Conservation (phyloP, 2,888 invertebrate genomes). For the Agrypnus murinus region DNA sequence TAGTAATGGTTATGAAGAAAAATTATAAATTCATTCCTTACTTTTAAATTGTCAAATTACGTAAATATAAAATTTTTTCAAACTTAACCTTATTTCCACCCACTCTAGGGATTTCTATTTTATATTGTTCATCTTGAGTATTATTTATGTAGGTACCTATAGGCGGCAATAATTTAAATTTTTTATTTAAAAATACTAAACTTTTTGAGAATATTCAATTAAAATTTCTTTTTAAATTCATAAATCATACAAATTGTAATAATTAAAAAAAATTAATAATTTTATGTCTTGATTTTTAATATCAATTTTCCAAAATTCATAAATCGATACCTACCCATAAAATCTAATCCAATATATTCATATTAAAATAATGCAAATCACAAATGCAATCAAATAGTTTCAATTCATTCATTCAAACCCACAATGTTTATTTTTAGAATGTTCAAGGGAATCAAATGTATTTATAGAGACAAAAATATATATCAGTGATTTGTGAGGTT, state of each 20-base stretch:
- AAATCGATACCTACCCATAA: too few species aligned
- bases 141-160: background rate
- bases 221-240: too few species aligned
- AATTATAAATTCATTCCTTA: background rate
- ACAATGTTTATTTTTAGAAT: constrained; percentile 49
- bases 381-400: too few species aligned
- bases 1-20: constrained; percentile 15
- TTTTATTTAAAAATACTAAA: too few species aligned
- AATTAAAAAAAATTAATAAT: too few species aligned
- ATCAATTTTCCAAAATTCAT: too few species aligned
- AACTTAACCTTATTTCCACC: constrained; percentile 29
- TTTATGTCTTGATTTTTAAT: background rate
- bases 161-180: background rate
- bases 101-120: constrained; percentile 8
- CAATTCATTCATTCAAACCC: constrained; percentile 16
- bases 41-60: constrained; percentile 39
- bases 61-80: constrained; percentile 28
- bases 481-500: constrained; percentile 39
- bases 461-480: constrained; percentile 43
- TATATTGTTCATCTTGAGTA: constrained; percentile 38
- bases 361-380: too few species aligned
- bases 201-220: too few species aligned
- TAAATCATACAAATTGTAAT: constrained; percentile 1
- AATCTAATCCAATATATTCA: too few species aligned
- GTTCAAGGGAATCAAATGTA: constrained; percentile 52